A percentile compares a stretch with the other conserved stretches of the same genome.
phyloP scores from a whole-genome alignment of 2,888 invertebrate genomes.

The Gortyna flavago region DNA sequence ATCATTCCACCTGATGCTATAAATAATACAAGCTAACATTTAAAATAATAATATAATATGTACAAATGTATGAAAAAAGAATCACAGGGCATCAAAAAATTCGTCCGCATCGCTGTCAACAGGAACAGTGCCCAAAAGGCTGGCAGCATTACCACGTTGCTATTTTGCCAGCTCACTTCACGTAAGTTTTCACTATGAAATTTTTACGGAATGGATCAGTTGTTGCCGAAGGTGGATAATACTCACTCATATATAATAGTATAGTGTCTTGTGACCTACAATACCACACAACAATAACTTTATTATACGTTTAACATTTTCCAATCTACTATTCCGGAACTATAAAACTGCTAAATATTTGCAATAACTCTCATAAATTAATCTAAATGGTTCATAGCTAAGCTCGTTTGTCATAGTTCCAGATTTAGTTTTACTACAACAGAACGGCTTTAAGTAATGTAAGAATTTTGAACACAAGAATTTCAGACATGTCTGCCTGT shows the following conservation, averaged over 20 bases:
- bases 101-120: no score
- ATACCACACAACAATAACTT: not conserved
- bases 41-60: no score
- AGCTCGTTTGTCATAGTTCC: slow-evolving; percentile 23
- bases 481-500: slow-evolving; percentile 42
- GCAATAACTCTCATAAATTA: slow-evolving; percentile 40
- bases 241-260: slow-evolving; percentile 23
- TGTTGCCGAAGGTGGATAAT: not conserved
- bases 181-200: not conserved
- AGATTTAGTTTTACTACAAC: slow-evolving; percentile 39
- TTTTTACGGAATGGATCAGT: not conserved
- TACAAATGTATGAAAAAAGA: no score
- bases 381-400: slow-evolving; percentile 16
- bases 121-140: no score
- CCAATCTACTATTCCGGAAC: slow-evolving; percentile 27
- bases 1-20: not conserved
- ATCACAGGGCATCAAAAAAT: no score
- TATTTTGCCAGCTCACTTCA: not conserved
- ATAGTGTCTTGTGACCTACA: not conserved
- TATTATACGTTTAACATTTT: not conserved
- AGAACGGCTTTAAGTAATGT: slow-evolving; percentile 39
- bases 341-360: slow-evolving; percentile 33
- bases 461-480: slow-evolving; percentile 44
- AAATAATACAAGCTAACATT: no score
- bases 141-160: no score